These are phyloP conservation scores for Sitta carolinensis DNA, from an alignment of 2,797 vertebrate genomes.

Conservation along the genomic window DNA sequence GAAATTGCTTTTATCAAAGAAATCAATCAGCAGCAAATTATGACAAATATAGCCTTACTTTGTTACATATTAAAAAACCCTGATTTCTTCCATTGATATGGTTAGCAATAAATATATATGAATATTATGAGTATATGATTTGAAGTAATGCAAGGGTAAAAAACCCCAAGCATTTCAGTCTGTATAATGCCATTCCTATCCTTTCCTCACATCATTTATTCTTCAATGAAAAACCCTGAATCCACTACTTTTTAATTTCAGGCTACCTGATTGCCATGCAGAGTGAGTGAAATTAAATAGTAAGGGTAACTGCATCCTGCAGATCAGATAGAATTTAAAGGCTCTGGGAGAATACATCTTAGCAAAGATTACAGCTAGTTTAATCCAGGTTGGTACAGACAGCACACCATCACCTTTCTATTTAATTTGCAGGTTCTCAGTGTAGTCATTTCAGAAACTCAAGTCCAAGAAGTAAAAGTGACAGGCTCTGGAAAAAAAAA, in stretches of 20 bases:
- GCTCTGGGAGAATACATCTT: neutral
- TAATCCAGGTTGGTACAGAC: neutral
- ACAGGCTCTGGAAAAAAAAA: neutral
- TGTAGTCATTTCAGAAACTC: neutral
- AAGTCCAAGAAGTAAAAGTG: neutral
- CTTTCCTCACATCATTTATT: neutral
- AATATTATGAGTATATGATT: neutral
- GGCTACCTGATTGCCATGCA: neutral
- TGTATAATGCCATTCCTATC: neutral
- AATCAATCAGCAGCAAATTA: neutral
- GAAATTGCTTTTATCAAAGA: neutral
- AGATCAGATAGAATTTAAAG: neutral
- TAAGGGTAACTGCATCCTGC: neutral
- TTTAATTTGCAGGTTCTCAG: slow-evolving; percentile 10
- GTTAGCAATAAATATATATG: neutral
- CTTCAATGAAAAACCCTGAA: neutral
- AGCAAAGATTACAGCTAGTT: neutral
- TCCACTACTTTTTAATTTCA: neutral
- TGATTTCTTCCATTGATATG: neutral
- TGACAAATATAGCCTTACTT: neutral
- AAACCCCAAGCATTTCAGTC: neutral
- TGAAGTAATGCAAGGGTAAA: neutral
- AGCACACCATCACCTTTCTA: neutral
- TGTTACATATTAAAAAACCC: neutral
- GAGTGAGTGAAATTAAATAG: neutral